Percentiles rank a stretch among this genome's conserved stretches.
These are phyloP conservation scores for Drosophila paulistorum DNA, from an alignment of 1,140 invertebrate species.

Conservation along the genomic window DNA sequence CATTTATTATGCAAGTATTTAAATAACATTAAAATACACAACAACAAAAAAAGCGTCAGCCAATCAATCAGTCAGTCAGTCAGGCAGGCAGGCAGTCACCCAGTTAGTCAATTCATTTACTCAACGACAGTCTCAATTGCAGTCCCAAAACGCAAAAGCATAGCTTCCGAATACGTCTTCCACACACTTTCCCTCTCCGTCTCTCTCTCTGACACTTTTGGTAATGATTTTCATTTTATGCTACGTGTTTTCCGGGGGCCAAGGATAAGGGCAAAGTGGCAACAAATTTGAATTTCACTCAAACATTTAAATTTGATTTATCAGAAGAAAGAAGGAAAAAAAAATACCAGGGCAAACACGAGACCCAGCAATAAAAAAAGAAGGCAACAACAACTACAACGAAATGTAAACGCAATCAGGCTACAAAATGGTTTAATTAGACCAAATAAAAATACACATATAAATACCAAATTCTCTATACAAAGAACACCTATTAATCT, in stretches of 20 bases:
- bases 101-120: neutral
- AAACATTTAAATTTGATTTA: constrained; percentile 73
- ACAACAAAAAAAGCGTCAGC: neutral
- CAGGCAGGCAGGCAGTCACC: neutral
- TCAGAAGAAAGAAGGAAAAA: constrained; percentile 10
- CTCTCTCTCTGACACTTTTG: neutral
- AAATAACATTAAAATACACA: constrained; percentile 53
- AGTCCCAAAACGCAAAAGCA: constrained; percentile 16
- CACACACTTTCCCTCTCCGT: neutral
- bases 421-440: constrained; percentile 70
- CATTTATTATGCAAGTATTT: constrained; percentile 52
- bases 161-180: neutral
- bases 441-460: constrained; percentile 20
- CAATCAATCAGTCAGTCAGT: neutral
- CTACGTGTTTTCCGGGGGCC: neutral
- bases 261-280: neutral
- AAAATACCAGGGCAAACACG: constrained; percentile 4
- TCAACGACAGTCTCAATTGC: constrained; percentile 13
- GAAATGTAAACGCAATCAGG: constrained; percentile 59
- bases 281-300: constrained; percentile 61
- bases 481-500: no score
- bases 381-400: neutral
- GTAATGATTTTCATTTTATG: neutral
- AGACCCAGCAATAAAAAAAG: neutral
- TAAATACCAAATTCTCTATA: neutral